Base-by-base conservation (phyloP, 2,113 vertebrate genomes). In the Rhagologus leucostigma region DNA sequence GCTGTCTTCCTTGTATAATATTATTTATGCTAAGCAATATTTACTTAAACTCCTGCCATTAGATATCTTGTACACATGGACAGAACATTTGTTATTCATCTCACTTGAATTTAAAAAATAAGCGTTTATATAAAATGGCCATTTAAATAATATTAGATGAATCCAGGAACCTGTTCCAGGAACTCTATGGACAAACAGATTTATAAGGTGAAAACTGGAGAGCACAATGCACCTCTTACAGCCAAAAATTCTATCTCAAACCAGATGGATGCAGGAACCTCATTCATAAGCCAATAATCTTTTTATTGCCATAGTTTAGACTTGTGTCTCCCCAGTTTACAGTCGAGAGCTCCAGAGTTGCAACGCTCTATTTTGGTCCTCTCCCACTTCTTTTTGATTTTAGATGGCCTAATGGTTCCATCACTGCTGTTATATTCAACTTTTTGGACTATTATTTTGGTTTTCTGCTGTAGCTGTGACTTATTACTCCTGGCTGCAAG, bases 201-300 rank as follows among this genome's bases (percentile, higher is more conserved):
- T 97, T 95, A 92, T 86, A 92, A 93, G 37, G 76, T 78, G 44
- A 84, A 94, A 95, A 50, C 39, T 84, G 62, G 69, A 79, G 76
- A 89, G 32, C 50, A 74, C 68, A 92, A 92, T 89, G 53, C 69
- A 68, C 4, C 9, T 76, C 73, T 87, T 74, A 47, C 26, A 90
- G 89, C 39, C 41, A 86, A 90, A 88, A 94, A 26, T 27, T 89
- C 35, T 84, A 8, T 90, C 64, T 74, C 47, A 93, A 90, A 91
- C 67, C 87, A 94, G 71, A 91, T 85, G 88, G 49, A 81, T 46
- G 41, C 39, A 92, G 73, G 57, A 95, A 65, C 42, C n/a, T 74
- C 50, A 94, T 69, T 78, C 47, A 79, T 73, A 83, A 70, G 27
- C 32, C 56, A 91, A 42, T 80, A 81, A 89, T 86, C 2, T 75